A percentile compares a stretch with the other conserved stretches of the same genome.
These are phyloP conservation scores for Ectemnius cavifrons DNA, from an alignment of 2,888 invertebrate genomes.

Conservation along the genomic window DNA sequence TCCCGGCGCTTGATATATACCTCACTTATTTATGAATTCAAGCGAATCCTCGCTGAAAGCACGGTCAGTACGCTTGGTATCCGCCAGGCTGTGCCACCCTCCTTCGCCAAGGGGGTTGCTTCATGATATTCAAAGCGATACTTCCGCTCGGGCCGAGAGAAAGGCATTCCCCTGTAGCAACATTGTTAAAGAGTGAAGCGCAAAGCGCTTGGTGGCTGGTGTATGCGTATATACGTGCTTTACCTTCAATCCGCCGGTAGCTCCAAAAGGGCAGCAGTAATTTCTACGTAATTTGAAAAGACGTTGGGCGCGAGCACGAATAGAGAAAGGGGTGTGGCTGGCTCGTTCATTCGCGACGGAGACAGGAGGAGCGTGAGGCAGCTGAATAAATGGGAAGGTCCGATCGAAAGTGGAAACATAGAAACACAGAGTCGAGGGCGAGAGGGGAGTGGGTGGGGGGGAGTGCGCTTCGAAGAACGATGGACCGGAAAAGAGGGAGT, in stretches of 20 bases:
- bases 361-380: background rate
- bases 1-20: background rate
- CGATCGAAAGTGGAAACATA: background rate
- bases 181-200: too few relatives aligned
- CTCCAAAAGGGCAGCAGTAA: background rate
- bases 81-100: background rate
- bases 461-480: background rate
- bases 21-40: constrained; percentile 6
- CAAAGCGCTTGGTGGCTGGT: too few relatives aligned
- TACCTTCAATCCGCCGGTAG: background rate
- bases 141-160: too few relatives aligned
- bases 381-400: constrained; percentile 1
- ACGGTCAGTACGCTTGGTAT: background rate
- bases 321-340: too few relatives aligned
- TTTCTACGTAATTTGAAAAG: background rate
- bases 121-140: too few relatives aligned
- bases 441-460: constrained; percentile 10
- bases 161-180: too few relatives aligned
- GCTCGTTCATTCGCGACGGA: background rate
- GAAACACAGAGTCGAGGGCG: background rate
- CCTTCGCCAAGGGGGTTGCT: background rate
- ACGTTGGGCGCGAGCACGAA: background rate
- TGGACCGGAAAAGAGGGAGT: constrained; percentile 13
- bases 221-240: too few relatives aligned
- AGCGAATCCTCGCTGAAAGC: background rate